Conservation (phyloP, 64 coral and sea anemone genomes). For the Pachyseris speciosa region DNA sequence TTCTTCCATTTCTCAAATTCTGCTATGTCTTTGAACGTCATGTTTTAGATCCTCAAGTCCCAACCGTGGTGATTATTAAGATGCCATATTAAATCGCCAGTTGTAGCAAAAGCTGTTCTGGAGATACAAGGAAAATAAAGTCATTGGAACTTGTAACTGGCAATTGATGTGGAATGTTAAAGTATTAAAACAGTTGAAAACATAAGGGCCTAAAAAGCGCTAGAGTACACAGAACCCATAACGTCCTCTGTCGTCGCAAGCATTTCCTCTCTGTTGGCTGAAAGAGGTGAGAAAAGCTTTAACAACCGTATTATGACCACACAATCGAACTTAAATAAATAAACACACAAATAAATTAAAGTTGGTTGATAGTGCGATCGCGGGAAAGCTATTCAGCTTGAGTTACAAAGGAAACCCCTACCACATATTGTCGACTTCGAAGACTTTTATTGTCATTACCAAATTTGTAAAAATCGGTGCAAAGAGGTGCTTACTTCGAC, state of each 20-base stretch:
- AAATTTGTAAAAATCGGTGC: too few relatives aligned
- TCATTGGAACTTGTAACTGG: too few relatives aligned
- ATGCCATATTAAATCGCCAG: background rate
- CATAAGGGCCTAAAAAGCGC: background rate
- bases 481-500: background rate
- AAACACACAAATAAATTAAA: background rate
- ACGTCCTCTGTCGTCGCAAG: background rate
- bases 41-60: background rate
- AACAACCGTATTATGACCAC: background rate
- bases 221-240: background rate
- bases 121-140: background rate
- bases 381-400: background rate
- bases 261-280: background rate
- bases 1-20: background rate
- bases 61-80: background rate
- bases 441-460: too few relatives aligned
- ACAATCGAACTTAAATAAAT: background rate
- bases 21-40: background rate
- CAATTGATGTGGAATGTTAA: background rate
- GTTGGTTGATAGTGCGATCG: background rate
- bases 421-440: background rate
- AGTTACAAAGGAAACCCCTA: background rate
- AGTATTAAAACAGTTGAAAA: background rate
- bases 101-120: background rate
- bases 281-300: background rate